Evolutionary conservation across 2,113 vertebrate species (phyloP), one percentile per base, ranked within the genome.

Genomic region (Tragelaphus buxtoni): DNA sequence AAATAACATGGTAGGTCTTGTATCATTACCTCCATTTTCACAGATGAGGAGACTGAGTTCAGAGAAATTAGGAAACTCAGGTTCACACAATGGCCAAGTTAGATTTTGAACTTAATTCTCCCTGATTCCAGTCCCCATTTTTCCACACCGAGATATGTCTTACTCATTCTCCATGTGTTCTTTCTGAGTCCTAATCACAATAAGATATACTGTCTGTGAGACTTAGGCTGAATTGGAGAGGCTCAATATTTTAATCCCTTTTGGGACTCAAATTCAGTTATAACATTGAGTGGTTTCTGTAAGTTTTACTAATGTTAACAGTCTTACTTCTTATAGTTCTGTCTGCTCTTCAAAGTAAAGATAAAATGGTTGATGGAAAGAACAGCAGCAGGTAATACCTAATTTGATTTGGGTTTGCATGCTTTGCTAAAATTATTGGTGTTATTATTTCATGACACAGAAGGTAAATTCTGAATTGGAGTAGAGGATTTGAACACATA

Each of bases 351-450:
- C 53, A 88, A n/a, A 94, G 58, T 60, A 87, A 47, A 82, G 32
- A 61, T 56, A n/a, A 84, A 92, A 95, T 61, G 55, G 32, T 58
- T 90, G 32, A 61, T 56, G 17, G 49, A 74, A 96, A 91, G 65
- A 88, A 63, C 28, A 94, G 81, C 26, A 80, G 39, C 65, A 95
- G 76, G 76, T 88, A 80, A 88, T 76, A 92, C 18, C 35, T 88
- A 60, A 65, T 94, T 96, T 93, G 69, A 87, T 95, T 84, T 95
- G 30, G 16, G 24, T 60, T 94, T 96, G 49, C 83, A 94, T 80
- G 35, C 60, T 82, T 88, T 89, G 65, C 60, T 92, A 42, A 88
- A 88, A 77, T 63, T 95, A 81, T 84, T 88, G 28, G 18, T 26
- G 53, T 90, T 88, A 72, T 69, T 83, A 86, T 63, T 96, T 72